These are phyloP conservation scores for Philereme vetulata DNA, from an alignment of 2,888 invertebrate genomes.

Conservation along the genomic window DNA sequence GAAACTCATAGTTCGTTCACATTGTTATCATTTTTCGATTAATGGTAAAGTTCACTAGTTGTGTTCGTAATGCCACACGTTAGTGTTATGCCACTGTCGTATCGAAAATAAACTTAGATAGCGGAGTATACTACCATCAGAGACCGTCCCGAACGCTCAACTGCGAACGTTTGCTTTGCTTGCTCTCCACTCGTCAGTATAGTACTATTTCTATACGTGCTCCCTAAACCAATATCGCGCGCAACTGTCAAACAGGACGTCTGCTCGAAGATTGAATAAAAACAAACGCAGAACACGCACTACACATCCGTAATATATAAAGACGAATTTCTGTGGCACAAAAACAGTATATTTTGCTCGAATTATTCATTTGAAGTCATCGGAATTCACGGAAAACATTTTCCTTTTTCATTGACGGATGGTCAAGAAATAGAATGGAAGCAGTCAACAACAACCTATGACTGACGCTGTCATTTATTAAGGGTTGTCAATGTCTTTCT, in stretches of 20 bases:
- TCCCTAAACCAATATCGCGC: conserved; percentile 38
- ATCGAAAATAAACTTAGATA: conserved; percentile 54
- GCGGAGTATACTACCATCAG: conserved; percentile 31
- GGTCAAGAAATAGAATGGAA: no score
- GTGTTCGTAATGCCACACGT: conserved; percentile 56
- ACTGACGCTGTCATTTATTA: no score
- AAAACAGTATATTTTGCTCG: conserved; percentile 1
- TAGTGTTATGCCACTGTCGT: conserved; percentile 33
- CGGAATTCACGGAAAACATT: conserved; percentile 5
- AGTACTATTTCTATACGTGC: not conserved
- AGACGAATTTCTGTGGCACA: not conserved
- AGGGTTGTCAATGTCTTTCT: no score
- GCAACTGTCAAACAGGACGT: conserved; percentile 41
- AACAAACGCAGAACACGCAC: conserved; percentile 29
- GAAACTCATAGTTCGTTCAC: conserved; percentile 52
- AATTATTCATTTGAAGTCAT: not conserved
- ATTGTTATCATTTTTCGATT: conserved; percentile 51
- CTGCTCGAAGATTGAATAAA: conserved; percentile 29
- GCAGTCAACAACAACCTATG: no score
- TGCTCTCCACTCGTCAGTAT: conserved; percentile 6
- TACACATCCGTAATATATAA: conserved; percentile 4
- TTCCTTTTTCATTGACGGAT: conserved; percentile 10
- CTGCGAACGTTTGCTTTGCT: conserved; percentile 38
- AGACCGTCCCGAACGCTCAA: conserved; percentile 43
- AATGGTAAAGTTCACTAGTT: conserved; percentile 56